Base-by-base conservation (phyloP, 1,140 invertebrate species). In the Liolophura sinensis region DNA sequence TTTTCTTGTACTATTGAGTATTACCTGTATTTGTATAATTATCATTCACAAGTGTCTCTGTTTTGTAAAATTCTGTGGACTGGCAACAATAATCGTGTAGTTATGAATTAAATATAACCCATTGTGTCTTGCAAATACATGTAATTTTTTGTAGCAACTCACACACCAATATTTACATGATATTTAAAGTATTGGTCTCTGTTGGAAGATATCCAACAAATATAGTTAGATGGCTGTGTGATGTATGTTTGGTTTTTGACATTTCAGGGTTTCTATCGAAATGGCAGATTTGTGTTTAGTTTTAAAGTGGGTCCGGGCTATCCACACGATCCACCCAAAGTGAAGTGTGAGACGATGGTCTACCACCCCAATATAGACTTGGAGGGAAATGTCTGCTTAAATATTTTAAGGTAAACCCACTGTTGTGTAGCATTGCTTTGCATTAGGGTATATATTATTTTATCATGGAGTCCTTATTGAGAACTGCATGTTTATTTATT, bases 231-330 rank as follows among this genome's bases (percentile, higher is more conserved):
- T 5, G 12, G 7, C 3, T 54, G 51, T 54, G 7, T 54, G 51
- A n/a, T 54, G 18, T 12, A 54, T 54, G 18, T 20, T 54, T 54
- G 18, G 12, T 68, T 62, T 70, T 65, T 60, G 75, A 74, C 60
- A 69, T 87, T 88, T 71, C 71, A 93, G 92, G 96, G 96, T 61
- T 98, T 96, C 85, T 98, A 98, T 84, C 90, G 91, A 88, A 91
- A 91, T 74, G 96, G 96, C 63, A 88, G 91, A 84, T 99, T 98
- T 87, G 89, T 92, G 73, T 99, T 99, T 89, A 97, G 93, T 86
- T 98, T 99, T 87, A 96, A 95, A 89, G 94, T 98, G 79, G 95
- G 95, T 70, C 93, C 93, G 78, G 96, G 94, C 84, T 98, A 98
- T 86, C 96, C 96, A 60, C 96, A 98, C 82, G 95, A 95, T 92